These are phyloP conservation scores for Neopipo cinnamomea DNA, from an alignment of 2,113 vertebrate genomes.

Conservation along the genomic window DNA sequence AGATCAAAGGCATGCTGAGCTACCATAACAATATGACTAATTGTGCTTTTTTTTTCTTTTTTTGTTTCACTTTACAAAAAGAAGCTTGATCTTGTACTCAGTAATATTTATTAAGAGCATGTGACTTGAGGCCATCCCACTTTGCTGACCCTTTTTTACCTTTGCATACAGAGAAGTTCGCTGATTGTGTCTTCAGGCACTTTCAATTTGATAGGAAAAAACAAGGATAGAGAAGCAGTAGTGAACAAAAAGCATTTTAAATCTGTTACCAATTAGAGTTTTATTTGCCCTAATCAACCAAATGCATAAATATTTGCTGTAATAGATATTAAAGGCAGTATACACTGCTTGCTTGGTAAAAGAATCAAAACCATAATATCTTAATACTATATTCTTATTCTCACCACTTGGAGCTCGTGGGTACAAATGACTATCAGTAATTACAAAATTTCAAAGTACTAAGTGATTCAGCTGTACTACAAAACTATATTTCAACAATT, in stretches of 20 bases:
- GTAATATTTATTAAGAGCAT: background rate
- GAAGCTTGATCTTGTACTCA: background rate
- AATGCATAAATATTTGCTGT: background rate
- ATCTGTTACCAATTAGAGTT: background rate
- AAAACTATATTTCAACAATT: background rate
- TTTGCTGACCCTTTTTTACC: background rate
- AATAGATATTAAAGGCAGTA: background rate
- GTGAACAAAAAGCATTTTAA: background rate
- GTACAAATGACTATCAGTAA: background rate
- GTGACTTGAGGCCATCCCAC: background rate
- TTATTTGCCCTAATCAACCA: background rate
- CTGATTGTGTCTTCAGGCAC: background rate
- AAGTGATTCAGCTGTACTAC: background rate
- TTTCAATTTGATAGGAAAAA: background rate
- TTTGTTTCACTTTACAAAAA: background rate
- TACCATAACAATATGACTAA: background rate
- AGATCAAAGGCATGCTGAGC: background rate
- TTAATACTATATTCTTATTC: background rate
- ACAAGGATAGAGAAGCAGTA: background rate
- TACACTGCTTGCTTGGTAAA: background rate
- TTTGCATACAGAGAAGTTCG: background rate
- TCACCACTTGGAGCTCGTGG: background rate
- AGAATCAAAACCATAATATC: background rate
- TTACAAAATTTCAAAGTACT: background rate
- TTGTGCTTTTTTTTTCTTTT: background rate